These are phyloP conservation scores for Papilio polytes DNA, from an alignment of 1,140 invertebrate genomes.

Conservation along the genomic window DNA sequence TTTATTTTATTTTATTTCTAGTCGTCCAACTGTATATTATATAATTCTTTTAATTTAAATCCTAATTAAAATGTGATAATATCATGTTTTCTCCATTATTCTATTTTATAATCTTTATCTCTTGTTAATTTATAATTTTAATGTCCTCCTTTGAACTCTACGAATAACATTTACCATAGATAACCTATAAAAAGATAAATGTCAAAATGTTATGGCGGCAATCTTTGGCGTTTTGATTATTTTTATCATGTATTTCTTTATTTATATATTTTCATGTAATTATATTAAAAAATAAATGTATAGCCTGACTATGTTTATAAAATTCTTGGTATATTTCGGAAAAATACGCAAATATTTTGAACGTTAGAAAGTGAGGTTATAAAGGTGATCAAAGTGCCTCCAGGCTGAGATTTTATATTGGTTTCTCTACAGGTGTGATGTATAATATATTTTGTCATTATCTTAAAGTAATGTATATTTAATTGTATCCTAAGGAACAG, in stretches of 20 bases:
- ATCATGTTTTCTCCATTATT: no score
- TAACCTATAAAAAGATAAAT: constrained; percentile 9
- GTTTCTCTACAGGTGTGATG: background rate
- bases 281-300: background rate
- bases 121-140: background rate
- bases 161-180: constrained; percentile 7
- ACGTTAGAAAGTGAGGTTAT: no score
- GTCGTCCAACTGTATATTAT: no score
- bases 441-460: background rate
- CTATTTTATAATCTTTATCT: no score
- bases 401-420: no score
- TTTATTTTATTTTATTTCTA: no score
- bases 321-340: no score
- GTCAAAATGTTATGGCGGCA: constrained; percentile 19
- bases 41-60: no score
- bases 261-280: background rate
- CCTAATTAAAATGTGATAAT: no score
- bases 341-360: no score
- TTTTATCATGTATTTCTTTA: background rate
- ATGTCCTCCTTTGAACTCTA: background rate
- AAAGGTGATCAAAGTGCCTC: no score
- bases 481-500: constrained; percentile 17
- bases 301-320: no score
- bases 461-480: background rate
- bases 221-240: background rate